Base-by-base conservation (phyloP, 2,797 vertebrate species). In the Fistularia tabacaria region DNA sequence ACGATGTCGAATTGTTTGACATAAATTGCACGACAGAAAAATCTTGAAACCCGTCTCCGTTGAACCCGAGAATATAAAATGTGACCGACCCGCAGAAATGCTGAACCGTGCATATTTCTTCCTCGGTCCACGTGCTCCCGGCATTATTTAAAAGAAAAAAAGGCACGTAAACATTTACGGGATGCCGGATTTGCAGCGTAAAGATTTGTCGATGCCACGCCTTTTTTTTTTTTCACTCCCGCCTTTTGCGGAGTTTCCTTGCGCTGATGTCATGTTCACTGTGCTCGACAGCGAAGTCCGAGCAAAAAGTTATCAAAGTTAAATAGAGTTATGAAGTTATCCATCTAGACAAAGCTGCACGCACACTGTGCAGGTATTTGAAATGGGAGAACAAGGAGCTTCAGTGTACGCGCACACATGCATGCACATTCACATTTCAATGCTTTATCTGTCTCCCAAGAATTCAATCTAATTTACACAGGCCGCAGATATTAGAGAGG, bases 391-490 rank as follows among this genome's bases (percentile, higher is more conserved):
- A 46, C 25, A 69, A 52, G 48, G 65, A 63, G 58, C 44, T 59
- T n/a, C n/a, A n/a, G 47, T 14, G 58, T 50, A 56, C 39, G 60
- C 6, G 13, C 3, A 0, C 38, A 54, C 57, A 61, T 38, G 46
- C 51, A 50, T 69, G 53, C 63, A 61, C 68, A 59, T 48, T 64
- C 54, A 77, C 71, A 74, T 71, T 73, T 68, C 46, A 77, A 80
- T 70, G 68, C 59, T 67, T 73, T 69, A 72, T 79, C 69, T 57
- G 68, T 77, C 71, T 77, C 68, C 40, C 41, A 57, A 77, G 71
- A 77, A 75, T 85, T 76, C 46, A 79, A 85, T 85, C 78, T 74
- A 82, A 87, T 82, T 76, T 79, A 71, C 73, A 76, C 63, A 68
- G 62, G 67, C 66, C 67, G 72, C 68, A 49, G 66, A 77, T 84